Conservation (phyloP, 2,113 vertebrate species). For the Pavo muticus region DNA sequence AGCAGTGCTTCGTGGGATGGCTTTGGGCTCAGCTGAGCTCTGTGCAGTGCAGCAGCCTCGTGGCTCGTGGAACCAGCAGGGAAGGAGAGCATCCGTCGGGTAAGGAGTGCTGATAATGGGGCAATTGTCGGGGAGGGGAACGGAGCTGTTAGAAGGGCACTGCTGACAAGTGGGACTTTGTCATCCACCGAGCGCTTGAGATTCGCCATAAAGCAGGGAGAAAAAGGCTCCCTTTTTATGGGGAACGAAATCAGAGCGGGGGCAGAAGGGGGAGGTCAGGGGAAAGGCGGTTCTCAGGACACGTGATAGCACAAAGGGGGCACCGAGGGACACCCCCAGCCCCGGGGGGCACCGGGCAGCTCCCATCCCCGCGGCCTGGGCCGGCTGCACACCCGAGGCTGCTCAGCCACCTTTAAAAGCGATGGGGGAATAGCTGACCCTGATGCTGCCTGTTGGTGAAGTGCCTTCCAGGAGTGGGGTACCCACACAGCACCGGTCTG, state of each 20-base stretch:
- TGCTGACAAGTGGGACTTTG: conserved; percentile 72
- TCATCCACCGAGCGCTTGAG: conserved; percentile 30
- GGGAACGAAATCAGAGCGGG: background rate
- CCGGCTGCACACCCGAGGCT: too few relatives aligned
- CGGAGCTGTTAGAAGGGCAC: conserved; percentile 8
- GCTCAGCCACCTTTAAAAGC: too few relatives aligned
- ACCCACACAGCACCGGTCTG: too few relatives aligned
- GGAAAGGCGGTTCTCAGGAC: conserved; percentile 57
- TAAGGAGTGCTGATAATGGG: conserved; percentile 59
- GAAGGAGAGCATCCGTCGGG: background rate
- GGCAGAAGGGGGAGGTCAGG: conserved; percentile 35
- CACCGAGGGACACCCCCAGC: too few relatives aligned
- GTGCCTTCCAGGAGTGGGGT: too few relatives aligned
- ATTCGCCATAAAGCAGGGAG: background rate
- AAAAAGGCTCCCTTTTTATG: conserved; percentile 37
- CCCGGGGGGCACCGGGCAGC: too few relatives aligned
- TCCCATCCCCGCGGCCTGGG: too few relatives aligned
- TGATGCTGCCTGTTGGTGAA: too few relatives aligned
- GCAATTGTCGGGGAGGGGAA: conserved; percentile 60
- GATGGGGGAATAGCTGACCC: too few relatives aligned
- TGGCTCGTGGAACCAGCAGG: background rate
- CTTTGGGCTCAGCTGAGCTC: background rate
- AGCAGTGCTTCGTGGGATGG: background rate
- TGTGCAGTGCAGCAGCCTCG: background rate
- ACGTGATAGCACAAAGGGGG: background rate